phyloP scores from a whole-genome alignment of 2,888 invertebrate genomes.

The Lymantria dispar region DNA sequence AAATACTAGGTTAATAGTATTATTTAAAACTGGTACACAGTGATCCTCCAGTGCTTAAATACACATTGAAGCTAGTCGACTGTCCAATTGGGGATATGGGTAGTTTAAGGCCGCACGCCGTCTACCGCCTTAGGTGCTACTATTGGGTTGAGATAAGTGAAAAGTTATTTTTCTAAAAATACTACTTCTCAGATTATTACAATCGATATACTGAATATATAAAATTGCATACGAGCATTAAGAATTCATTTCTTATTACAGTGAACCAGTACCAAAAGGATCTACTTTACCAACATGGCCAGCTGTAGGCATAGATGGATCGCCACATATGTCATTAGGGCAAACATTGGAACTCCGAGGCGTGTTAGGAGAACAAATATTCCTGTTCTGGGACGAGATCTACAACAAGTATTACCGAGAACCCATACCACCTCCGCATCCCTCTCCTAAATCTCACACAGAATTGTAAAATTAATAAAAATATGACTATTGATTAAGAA shows the following conservation, averaged over 20 bases:
- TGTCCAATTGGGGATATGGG: no score
- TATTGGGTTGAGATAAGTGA: no score
- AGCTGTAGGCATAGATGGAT: constrained; percentile 18
- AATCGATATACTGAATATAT: no score
- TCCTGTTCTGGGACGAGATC: constrained; percentile 1
- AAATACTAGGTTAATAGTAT: no score
- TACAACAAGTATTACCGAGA: constrained; percentile 3
- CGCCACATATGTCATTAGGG: constrained; percentile 12
- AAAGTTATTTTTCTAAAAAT: no score
- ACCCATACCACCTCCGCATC: constrained; percentile 2
- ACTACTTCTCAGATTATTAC: no score
- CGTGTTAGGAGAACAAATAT: not conserved
- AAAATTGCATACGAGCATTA: not conserved
- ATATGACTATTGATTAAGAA: not conserved
- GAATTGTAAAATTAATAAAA: constrained; percentile 1
- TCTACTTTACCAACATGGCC: constrained; percentile 38
- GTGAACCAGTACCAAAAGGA: constrained; percentile 23
- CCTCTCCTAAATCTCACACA: not conserved
- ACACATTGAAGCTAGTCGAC: no score
- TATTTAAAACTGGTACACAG: no score
- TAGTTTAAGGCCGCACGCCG: no score
- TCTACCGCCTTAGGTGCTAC: no score
- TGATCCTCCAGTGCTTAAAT: no score
- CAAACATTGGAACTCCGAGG: not conserved
- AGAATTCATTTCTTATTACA: constrained; percentile 10